These are phyloP conservation scores for Thalassarche chlororhynchos DNA, from an alignment of 2,113 vertebrate species.

Conservation along the genomic window DNA sequence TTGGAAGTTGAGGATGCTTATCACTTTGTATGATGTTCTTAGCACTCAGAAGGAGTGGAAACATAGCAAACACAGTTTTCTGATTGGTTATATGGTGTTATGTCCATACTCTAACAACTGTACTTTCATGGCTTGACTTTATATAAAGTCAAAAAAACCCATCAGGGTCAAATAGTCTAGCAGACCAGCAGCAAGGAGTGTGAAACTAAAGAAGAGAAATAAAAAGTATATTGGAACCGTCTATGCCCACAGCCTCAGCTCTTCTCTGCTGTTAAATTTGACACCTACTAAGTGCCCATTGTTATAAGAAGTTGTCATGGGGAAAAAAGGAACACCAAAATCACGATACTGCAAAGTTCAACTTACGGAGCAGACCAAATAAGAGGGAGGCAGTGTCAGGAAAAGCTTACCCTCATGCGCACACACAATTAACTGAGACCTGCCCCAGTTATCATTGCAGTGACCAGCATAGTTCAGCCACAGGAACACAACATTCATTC, in stretches of 20 bases:
- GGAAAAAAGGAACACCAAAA: background rate
- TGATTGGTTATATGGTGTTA: background rate
- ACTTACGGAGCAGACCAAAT: background rate
- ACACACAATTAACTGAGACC: background rate
- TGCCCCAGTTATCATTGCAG: background rate
- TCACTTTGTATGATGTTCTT: background rate
- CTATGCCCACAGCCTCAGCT: background rate
- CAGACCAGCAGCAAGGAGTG: background rate
- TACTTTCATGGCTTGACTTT: background rate
- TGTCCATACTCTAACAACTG: background rate
- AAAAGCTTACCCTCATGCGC: background rate
- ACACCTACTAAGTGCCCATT: background rate
- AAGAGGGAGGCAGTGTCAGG: background rate
- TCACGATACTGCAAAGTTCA: background rate
- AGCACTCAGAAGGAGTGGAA: background rate
- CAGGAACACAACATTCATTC: accelerated
- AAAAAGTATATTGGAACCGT: background rate
- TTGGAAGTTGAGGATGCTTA: background rate
- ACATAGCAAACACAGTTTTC: background rate
- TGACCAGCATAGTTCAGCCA: background rate
- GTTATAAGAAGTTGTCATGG: background rate
- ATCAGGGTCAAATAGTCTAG: background rate
- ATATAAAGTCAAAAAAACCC: background rate
- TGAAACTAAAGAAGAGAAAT: background rate
- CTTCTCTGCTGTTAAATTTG: background rate